Conservation (phyloP, 2,113 vertebrate species). For the Gymnorhina tibicen region DNA sequence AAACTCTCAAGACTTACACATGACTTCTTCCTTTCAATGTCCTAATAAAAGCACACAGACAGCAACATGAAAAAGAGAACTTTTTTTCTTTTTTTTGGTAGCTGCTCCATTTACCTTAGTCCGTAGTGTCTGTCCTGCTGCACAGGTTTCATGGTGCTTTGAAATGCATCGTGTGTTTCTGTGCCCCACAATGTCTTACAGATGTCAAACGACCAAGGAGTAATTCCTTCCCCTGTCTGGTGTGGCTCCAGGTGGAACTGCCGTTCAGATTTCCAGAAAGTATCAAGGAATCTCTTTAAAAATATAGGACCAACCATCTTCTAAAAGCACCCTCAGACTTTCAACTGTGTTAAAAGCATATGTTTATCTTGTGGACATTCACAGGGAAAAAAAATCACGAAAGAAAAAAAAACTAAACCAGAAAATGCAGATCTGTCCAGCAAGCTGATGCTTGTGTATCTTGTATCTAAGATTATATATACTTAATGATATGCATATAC, state of each 20-base stretch:
- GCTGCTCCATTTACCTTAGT: background rate
- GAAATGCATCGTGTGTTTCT: background rate
- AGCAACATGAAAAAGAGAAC: background rate
- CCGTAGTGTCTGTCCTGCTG: background rate
- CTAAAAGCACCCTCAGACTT: background rate
- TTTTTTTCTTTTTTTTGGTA: background rate
- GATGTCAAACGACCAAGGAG: background rate
- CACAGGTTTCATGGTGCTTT: background rate
- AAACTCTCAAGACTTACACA: background rate
- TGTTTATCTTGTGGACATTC: background rate
- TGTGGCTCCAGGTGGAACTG: background rate
- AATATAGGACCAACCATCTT: background rate
- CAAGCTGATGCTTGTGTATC: background rate
- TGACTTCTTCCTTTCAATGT: background rate
- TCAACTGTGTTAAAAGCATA: background rate
- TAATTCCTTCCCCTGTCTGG: background rate
- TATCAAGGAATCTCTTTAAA: background rate
- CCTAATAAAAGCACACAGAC: background rate
- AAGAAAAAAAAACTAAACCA: background rate
- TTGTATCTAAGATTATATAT: background rate
- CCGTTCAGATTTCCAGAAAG: background rate
- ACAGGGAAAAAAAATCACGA: background rate
- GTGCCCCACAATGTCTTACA: background rate
- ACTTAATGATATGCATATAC: background rate
- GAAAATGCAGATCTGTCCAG: background rate